Conservation (phyloP, 2,113 vertebrate species). For the Maccullochella peelii region DNA sequence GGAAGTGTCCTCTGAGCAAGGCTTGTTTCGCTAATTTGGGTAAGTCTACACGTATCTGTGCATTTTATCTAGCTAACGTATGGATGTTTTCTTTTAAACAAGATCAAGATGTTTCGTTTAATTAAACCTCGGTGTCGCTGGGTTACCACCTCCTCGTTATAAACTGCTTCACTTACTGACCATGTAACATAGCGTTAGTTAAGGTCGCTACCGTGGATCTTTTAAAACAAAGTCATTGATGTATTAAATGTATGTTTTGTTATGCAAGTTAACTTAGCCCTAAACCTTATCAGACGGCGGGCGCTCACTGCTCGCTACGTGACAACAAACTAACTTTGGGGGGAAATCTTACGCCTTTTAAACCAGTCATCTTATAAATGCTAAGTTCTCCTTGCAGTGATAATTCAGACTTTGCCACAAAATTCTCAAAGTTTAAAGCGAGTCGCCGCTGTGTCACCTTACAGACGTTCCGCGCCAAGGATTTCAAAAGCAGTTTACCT, state of each 20-base stretch:
- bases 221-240: not conserved
- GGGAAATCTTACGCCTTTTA: not conserved
- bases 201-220: fast-evolving
- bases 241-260: not conserved
- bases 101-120: not conserved
- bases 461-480: constrained; percentile 84
- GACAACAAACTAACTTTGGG: not conserved
- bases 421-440: not conserved
- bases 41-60: constrained; percentile 12
- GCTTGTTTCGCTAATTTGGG: not conserved
- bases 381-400: fast-evolving
- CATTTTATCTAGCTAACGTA: not conserved
- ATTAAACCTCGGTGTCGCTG: not conserved
- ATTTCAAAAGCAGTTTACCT: constrained; percentile 85
- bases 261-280: too few species aligned
- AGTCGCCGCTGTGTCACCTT: not conserved
- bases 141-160: not conserved
- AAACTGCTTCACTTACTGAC: not conserved
- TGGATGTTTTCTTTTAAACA: not conserved
- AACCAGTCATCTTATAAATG: fast-evolving
- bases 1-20: not conserved
- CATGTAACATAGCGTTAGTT: not conserved
- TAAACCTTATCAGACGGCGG: not conserved
- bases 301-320: not conserved
- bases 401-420: not conserved